These are phyloP conservation scores for Papilio xuthus DNA, from an alignment of 1,140 invertebrate genomes.

Conservation along the genomic window DNA sequence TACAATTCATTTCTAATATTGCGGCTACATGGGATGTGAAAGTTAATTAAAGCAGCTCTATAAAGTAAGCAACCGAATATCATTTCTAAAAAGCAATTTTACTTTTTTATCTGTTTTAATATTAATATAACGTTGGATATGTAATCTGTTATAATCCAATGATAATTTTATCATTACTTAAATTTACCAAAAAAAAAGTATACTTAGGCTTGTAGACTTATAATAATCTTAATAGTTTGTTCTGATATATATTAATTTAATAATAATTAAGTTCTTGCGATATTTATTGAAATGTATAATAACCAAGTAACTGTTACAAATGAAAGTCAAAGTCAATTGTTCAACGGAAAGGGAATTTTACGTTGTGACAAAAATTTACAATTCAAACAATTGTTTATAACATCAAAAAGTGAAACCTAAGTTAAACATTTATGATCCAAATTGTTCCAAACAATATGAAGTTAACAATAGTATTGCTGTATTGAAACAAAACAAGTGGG, in stretches of 20 bases:
- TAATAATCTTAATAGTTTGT: background rate
- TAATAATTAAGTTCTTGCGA: too few species aligned
- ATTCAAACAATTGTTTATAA: background rate
- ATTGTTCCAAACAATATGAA: slow-evolving; percentile 61
- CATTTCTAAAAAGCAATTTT: slow-evolving; percentile 6
- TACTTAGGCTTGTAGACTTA: too few species aligned
- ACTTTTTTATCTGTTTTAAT: slow-evolving; percentile 5
- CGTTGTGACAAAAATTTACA: background rate
- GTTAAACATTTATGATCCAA: slow-evolving; percentile 58
- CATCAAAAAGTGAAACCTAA: slow-evolving; percentile 61
- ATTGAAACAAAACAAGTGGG: slow-evolving; percentile 70
- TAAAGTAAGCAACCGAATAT: background rate
- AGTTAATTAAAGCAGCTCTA: slow-evolving; percentile 31
- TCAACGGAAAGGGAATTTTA: slow-evolving; percentile 13
- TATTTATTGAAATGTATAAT: background rate
- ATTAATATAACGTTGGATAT: background rate
- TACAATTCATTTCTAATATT: slow-evolving; percentile 30
- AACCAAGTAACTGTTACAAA: background rate
- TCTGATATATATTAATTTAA: background rate
- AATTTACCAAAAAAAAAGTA: too few species aligned
- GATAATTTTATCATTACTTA: too few species aligned
- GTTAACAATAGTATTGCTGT: slow-evolving; percentile 61
- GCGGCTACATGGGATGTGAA: slow-evolving; percentile 25
- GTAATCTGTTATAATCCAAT: too few species aligned
- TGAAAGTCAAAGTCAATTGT: background rate